Base-by-base conservation (phyloP, 2,797 vertebrate species). In the Lepus townsendii region DNA sequence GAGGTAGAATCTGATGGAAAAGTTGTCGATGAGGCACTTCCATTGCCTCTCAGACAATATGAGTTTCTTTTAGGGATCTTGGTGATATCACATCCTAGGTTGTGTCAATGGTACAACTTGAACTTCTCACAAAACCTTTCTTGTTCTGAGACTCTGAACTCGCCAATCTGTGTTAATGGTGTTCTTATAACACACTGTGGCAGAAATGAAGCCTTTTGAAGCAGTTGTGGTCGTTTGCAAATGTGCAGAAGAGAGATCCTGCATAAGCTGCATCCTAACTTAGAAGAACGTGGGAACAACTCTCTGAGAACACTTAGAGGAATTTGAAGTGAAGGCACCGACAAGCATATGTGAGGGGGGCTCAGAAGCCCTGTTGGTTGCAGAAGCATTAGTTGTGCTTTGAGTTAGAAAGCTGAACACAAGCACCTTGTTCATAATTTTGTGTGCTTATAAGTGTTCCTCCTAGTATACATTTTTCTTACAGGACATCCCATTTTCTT, bases 391-490 rank as follows among this genome's bases (percentile, higher is more conserved):
- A 63, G 1, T 5, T 73, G 32, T 32, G 38, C 68, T 94, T 60
- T 54, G 42, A 86, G 20, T 71, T 88, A 10, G 16, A 73, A 30
- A 57, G 38, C 13, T 47, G 66, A 89, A 76, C 72, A 68, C 30
- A 2, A 90, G 5, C 2, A 50, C 20, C 22, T 75, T 83, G n/a
- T 47, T 88, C 17, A 3, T 73, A 83, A 85, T 57, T 73, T 91
- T 47, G 32, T 73, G 62, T 72, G 27, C 16, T 47, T 90, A 10
- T 68, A 89, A 66, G 16, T 73, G 11, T 72, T 52, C 3, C 19
- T 26, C 24, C 4, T 71, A 1, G 7, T 32, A 47, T 1, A 6
- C 7, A 80, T 92, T 94, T 92, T 94, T 93, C 92, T 92, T 92
- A 83, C 17, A 78, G 69, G 38, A 54, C 92, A 85, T 3, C 22